Evolutionary conservation across 1,140 invertebrate species (phyloP), one percentile per base, ranked within the genome.

Genomic region (Muscidifurax raptorellus): DNA sequence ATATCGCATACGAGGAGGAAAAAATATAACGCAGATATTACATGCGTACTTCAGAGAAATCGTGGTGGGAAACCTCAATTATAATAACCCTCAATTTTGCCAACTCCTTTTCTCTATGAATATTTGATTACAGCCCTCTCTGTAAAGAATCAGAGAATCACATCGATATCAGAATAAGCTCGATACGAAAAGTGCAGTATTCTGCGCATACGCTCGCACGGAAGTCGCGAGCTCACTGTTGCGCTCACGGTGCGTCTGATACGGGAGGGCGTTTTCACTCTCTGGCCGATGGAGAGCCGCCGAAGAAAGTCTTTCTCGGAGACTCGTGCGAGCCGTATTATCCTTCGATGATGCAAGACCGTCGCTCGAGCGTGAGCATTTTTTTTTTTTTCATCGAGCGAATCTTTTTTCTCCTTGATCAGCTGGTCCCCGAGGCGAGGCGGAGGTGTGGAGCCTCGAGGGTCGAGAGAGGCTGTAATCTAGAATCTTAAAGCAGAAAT

Each of bases 281-380:
- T 75, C n/a, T 81, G 22, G 30, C 30, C 74, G 72, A 25, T 28
- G 7, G 40, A 36, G 12, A 22, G 25, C 40, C 22, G 25, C 40
- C 22, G 77, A 84, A 84, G 83, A 84, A 84, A 84, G 83, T 27
- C 83, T 84, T 84, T 84, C 83, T 74, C 69, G 82, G 25, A 28
- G 59, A 22, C 9, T 36, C 30, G 30, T 44, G 32, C 7, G 12
- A 7, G 52, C 13, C n/a, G 32, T 30, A 66, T 84, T 84, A 84
- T 84, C 83, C 69, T 84, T 74, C 83, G 83, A 80, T 84, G 83
- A 84, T 80, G 83, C 77, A 84, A 84, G 67, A 76, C 36, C 72
- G 28, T 66, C 32, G 27, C 22, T 74, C 75, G 64, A 78, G 64
- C 74, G 66, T 64, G 76, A 83, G 66, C 44, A 44, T 9, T 72